Evolutionary conservation across 2,888 invertebrate genomes (phyloP).

Genomic region (Tanytarsus gracilentus): DNA sequence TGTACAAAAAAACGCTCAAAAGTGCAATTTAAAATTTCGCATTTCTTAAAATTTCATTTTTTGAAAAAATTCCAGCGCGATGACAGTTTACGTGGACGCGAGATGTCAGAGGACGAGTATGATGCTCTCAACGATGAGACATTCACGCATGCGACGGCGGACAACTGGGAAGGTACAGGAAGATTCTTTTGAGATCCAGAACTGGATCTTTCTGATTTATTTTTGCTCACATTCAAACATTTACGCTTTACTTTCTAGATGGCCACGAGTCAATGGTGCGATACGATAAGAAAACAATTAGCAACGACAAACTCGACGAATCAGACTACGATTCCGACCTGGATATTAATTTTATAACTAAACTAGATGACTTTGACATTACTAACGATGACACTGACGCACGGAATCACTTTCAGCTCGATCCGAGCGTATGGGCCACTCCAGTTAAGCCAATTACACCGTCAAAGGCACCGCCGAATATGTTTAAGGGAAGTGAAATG

Average conservation of each 20-base stretch:
- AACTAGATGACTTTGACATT: slow-evolving; percentile 39
- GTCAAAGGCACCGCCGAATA: slow-evolving; percentile 30
- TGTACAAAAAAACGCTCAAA: neutral
- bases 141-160: slow-evolving; percentile 68
- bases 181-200: slow-evolving; percentile 48
- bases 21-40: neutral
- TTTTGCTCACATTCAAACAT: neutral
- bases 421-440: slow-evolving; percentile 47
- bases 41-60: neutral
- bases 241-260: slow-evolving; percentile 1
- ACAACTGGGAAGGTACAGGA: slow-evolving; percentile 64
- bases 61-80: slow-evolving; percentile 31
- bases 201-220: slow-evolving; percentile 8
- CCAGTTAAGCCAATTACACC: slow-evolving; percentile 36
- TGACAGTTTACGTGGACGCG: slow-evolving; percentile 54
- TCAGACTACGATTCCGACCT: slow-evolving; percentile 39
- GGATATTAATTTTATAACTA: slow-evolving; percentile 27
- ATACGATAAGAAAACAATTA: neutral
- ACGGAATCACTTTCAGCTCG: slow-evolving; percentile 35
- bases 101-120: slow-evolving; percentile 69
- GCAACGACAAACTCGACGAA: slow-evolving; percentile 30
- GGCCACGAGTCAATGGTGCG: slow-evolving; percentile 15
- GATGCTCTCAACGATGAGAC: slow-evolving; percentile 90
- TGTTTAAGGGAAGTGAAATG: slow-evolving; percentile 26
- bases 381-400: slow-evolving; percentile 38